Percentiles rank a stretch among this genome's conserved stretches.
These are phyloP conservation scores for Aplidium turbinatum DNA, from an alignment of 23 tunicate species.

Conservation along the genomic window DNA sequence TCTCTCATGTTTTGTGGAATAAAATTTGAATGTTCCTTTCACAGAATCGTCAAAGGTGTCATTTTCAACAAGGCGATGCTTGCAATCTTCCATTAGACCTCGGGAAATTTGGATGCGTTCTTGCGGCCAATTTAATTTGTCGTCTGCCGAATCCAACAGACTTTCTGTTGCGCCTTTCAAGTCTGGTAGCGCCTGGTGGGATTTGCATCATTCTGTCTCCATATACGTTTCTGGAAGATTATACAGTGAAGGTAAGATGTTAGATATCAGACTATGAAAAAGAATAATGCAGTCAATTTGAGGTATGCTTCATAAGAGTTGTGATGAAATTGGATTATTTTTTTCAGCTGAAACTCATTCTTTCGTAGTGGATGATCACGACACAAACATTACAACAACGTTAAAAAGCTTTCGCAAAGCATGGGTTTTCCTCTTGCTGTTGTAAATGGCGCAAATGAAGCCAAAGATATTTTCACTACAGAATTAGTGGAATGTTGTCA, in stretches of 20 bases:
- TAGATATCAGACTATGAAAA: neutral
- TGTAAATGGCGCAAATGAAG: too few species aligned
- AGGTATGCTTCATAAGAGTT: too few species aligned
- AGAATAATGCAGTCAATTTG: too few species aligned
- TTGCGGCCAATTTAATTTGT: slow-evolving; percentile 85
- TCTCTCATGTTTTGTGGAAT: neutral
- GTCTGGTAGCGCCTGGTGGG: slow-evolving; percentile 71
- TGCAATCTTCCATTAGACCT: slow-evolving; percentile 82
- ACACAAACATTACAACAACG: too few species aligned
- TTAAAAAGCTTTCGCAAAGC: too few species aligned
- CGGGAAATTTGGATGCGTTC: slow-evolving; percentile 86
- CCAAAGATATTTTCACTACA: too few species aligned
- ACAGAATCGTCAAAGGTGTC: slow-evolving; percentile 24
- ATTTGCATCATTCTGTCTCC: slow-evolving; percentile 72
- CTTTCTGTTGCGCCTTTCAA: slow-evolving; percentile 46
- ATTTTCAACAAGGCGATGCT: slow-evolving; percentile 83
- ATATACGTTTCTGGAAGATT: slow-evolving; percentile 71
- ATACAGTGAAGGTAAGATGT: slow-evolving; percentile 68
- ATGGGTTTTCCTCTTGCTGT: too few species aligned
- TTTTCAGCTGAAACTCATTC: too few species aligned
- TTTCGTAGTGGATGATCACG: too few species aligned
- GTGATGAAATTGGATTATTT: too few species aligned
- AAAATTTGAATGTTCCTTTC: neutral
- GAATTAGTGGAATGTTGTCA: too few species aligned
- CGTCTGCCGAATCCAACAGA: slow-evolving; percentile 74